Base-by-base conservation (phyloP, 1,140 invertebrate species). In the Zaprionus ghesquierei region DNA sequence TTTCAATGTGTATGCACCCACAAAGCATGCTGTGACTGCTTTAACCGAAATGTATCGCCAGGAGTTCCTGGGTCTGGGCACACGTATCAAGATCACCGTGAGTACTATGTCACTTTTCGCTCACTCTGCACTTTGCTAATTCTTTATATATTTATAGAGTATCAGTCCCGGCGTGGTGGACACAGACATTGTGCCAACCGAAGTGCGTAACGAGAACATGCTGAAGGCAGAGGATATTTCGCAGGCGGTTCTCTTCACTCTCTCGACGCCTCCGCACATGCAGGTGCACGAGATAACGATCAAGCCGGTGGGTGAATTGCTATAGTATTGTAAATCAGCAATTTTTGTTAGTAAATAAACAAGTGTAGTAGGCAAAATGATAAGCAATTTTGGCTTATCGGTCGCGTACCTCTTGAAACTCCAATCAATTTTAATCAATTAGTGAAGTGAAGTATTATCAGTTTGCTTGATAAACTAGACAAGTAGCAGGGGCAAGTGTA, bases 21-120 rank as follows among this genome's bases (percentile, higher is more conserved):
- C 94, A 35, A 97, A 97, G 92, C 94, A 94, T 91, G 96, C 95
- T 1, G 92, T 96, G 0, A 95, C 94, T 2, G 95, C 94, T 0
- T 92, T 97, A 59, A 93, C 94, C 0, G 93, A 95, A 61, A 93
- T 94, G 0, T 89, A 96, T 10, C 91, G 94, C 51, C 93, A 93
- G 41, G 96, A 97, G 89, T 92, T 97, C 23, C 82, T 92, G 0
- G 84, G 92, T 0, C 78, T 92, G 18, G 93, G 94, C 2, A 93
- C 93, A 13, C 93, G 93, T 56, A 95, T 96, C 61, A 95, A 95
- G 92, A 93, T 96, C 5, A 95, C 95, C 64, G 95, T 95, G 3
- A 44, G 38, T 44, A 25, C 25, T 25, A 5, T 41, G n/a, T 41
- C n/a, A 41, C n/a, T n/a, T 5, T 38, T 10, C 35, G 3, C 10